These are phyloP conservation scores for Lepilemur septentrionalis DNA, from an alignment of 2,797 vertebrate species.

Conservation along the genomic window DNA sequence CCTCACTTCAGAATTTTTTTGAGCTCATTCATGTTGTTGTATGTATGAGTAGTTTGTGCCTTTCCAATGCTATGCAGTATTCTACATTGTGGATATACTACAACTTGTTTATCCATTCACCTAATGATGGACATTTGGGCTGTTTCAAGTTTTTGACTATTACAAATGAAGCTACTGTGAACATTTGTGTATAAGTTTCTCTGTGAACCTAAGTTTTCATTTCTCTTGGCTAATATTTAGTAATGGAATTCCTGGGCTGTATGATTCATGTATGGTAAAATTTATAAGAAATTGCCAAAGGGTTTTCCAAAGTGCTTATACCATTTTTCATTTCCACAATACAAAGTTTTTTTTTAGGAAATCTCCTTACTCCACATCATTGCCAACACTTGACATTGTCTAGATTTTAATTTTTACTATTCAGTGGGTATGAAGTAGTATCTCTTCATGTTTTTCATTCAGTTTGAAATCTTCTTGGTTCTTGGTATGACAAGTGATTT, in stretches of 20 bases:
- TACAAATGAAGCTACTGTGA: not conserved
- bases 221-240: conserved; percentile 23
- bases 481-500: not conserved
- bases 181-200: not conserved
- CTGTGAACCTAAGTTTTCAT: not conserved
- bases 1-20: not conserved
- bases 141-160: not conserved
- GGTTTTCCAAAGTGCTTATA: not conserved
- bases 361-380: not conserved
- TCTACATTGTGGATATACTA: not conserved
- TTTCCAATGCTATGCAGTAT: not conserved
- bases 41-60: not conserved
- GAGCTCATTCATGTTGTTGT: not conserved
- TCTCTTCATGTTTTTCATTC: conserved; percentile 26
- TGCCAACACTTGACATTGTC: not conserved
- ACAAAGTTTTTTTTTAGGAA: not conserved
- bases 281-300: not conserved
- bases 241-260: not conserved
- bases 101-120: not conserved
- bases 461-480: not conserved
- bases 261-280: not conserved
- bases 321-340: not conserved
- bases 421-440: not conserved
- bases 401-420: not conserved
- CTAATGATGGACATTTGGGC: not conserved